phyloP scores from a whole-genome alignment of 2,888 invertebrate species.

The Scaptomyza parva region DNA sequence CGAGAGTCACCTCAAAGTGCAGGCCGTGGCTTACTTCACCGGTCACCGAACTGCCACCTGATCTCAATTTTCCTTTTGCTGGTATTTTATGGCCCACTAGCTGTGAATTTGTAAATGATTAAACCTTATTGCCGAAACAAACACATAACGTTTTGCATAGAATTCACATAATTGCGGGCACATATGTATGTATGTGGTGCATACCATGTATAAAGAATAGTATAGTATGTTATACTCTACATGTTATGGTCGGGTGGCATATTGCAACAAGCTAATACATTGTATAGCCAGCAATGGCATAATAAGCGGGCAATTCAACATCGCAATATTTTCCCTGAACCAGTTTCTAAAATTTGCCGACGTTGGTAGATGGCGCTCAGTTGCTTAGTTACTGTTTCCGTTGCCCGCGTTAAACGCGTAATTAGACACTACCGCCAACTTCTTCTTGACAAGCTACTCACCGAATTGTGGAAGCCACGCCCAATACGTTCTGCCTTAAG shows the following conservation, averaged over 20 bases:
- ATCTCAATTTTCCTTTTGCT: slow-evolving; percentile 90
- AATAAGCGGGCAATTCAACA: slow-evolving; percentile 28
- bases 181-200: background rate
- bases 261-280: slow-evolving; percentile 15
- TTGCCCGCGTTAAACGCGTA: slow-evolving; percentile 27
- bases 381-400: slow-evolving; percentile 34
- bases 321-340: slow-evolving; percentile 34
- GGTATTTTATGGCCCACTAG: slow-evolving; percentile 91
- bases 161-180: background rate
- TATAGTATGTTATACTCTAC: background rate
- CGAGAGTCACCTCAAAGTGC: slow-evolving; percentile 89
- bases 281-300: slow-evolving; percentile 29
- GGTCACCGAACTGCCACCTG: slow-evolving; percentile 86
- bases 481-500: slow-evolving; percentile 94
- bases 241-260: background rate
- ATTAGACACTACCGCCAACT: slow-evolving; percentile 26
- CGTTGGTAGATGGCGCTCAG: slow-evolving; percentile 28
- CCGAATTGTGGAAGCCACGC: slow-evolving; percentile 94
- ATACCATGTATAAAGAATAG: background rate
- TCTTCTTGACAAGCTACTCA: slow-evolving; percentile 85
- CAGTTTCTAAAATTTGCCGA: slow-evolving; percentile 29
- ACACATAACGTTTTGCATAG: background rate
- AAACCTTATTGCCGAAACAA: background rate
- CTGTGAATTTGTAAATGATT: slow-evolving; percentile 83
- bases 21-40: slow-evolving; percentile 82